These are phyloP conservation scores for Euphydryas editha DNA, from an alignment of 2,888 invertebrate genomes.

Conservation along the genomic window DNA sequence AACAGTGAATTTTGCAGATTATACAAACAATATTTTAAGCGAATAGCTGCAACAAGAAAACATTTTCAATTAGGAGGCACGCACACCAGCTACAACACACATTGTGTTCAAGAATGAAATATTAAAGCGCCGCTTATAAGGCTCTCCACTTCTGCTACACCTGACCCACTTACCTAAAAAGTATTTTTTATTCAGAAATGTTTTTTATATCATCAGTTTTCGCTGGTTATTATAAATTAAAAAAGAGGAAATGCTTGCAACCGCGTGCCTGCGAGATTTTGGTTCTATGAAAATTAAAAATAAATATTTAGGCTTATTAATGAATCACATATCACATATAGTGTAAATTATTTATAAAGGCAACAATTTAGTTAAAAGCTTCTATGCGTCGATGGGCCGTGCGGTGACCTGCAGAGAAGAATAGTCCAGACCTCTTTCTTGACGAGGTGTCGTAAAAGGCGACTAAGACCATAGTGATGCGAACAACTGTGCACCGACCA, in stretches of 20 bases:
- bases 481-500: too few relatives aligned
- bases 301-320: not conserved
- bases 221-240: not conserved
- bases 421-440: too few relatives aligned
- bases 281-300: not conserved
- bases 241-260: not conserved
- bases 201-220: conserved; percentile 16
- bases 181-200: conserved; percentile 35
- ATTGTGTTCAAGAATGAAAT: conserved; percentile 53
- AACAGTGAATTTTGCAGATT: not conserved
- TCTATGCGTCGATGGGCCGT: too few relatives aligned
- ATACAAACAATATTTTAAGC: not conserved
- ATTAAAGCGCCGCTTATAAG: conserved; percentile 51
- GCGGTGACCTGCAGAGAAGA: too few relatives aligned
- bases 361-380: too few relatives aligned
- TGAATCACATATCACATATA: too few relatives aligned
- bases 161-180: conserved; percentile 41
- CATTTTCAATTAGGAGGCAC: conserved; percentile 48
- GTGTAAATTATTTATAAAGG: too few relatives aligned
- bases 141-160: conserved; percentile 32
- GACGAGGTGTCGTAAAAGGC: too few relatives aligned
- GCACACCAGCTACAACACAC: conserved; percentile 36
- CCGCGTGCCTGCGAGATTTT: not conserved
- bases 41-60: conserved; percentile 36
- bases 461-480: too few relatives aligned